Evolutionary conservation across 2,797 vertebrate species (phyloP).

Genomic region (Sarcoramphus papa): DNA sequence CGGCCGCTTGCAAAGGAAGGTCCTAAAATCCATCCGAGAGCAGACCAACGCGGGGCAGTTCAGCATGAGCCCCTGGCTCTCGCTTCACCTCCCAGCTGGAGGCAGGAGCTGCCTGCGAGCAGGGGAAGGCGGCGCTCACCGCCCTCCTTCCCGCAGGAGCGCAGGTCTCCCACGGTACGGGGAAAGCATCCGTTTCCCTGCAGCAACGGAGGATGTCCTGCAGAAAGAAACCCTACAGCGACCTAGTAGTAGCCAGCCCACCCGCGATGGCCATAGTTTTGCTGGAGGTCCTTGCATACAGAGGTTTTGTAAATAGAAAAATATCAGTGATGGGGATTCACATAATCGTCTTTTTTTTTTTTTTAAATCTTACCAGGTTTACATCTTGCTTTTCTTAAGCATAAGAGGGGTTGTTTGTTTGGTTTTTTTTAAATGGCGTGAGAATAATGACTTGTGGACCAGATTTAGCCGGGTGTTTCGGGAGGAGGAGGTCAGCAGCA

Average conservation of each 20-base stretch:
- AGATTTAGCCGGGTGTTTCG: background rate
- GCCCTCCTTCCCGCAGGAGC: background rate
- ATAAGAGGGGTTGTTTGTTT: background rate
- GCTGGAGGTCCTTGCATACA: conserved; percentile 14
- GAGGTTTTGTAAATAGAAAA: conserved; percentile 56
- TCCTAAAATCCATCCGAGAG: background rate
- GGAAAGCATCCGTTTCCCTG: background rate
- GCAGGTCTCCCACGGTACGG: background rate
- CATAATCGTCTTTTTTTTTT: background rate
- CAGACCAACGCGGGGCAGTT: background rate
- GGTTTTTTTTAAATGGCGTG: background rate
- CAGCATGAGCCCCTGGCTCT: background rate
- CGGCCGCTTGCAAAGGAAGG: background rate
- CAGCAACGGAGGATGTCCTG: background rate
- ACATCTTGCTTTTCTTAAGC: background rate
- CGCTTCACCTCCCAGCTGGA: background rate
- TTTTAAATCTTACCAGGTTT: conserved; percentile 11
- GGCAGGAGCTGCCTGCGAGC: background rate
- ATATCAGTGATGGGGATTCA: conserved; percentile 32
- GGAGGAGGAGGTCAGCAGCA: background rate
- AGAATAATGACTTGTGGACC: background rate
- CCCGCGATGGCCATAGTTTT: background rate
- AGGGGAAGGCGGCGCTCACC: background rate
- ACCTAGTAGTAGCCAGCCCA: background rate
- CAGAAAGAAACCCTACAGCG: background rate